Base-by-base conservation (phyloP, 2,113 vertebrate genomes). In the Eudyptes chrysolophus region DNA sequence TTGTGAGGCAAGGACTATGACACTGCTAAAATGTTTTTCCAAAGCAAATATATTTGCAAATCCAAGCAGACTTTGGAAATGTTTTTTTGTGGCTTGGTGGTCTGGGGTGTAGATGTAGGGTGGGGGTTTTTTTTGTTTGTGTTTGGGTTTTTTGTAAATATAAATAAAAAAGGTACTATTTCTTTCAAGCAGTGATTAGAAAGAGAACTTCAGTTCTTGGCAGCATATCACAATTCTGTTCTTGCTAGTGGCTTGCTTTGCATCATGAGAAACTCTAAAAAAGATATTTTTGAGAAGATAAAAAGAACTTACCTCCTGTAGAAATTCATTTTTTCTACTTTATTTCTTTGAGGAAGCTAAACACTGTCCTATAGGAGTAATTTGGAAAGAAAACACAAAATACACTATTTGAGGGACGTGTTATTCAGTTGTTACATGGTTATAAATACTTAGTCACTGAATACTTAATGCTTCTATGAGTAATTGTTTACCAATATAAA, bases 401-500 rank as follows among this genome's bases (percentile, higher is more conserved):
- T 84, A 34, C 11, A 9, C 3, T 51, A 51, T 38, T 42, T 58
- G 51, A 92, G 26, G 46, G 60, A 49, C 0, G 2, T 74, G 55
- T 84, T 83, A 16, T 5, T 78, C 52, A 92, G 10, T 90, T 65
- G 7, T 48, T 79, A 10, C 16, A 20, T 74, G 54, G 17, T 78
- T 93, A 11, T 8, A 58, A 71, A 44, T 48, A 49, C 24, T 94
- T 92, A 94, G 84, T 96, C 48, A 87, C 16, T 17, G 29, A 70
- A 21, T 61, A 24, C 26, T 81, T 57, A 24, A 21, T 6, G 16
- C 52, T 71, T 71, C n/a, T 75, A 0, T 88, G 85, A 92, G 65
- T 92, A 76, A 89, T 94, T 95, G 95, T 94, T 96, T 97, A 81
- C 60, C 13, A 46, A 2, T 48, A 18, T 68, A 34, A 84, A 68